phyloP scores from a whole-genome alignment of 2,888 invertebrate species.

The Macropis europaea region DNA sequence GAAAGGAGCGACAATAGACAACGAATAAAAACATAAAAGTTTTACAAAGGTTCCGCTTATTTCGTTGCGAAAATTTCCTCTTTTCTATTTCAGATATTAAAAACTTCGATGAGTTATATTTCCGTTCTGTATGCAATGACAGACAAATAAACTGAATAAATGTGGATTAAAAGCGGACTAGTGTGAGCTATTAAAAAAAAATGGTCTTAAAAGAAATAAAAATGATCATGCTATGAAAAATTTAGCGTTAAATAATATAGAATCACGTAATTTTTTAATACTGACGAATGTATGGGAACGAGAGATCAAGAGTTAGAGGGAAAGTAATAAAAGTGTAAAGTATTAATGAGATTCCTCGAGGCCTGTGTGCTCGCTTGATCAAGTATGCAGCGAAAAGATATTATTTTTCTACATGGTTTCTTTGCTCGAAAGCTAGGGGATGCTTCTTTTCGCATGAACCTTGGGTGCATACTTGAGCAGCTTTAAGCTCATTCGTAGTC shows the following conservation, averaged over 20 bases:
- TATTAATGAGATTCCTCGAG: slow-evolving; percentile 36
- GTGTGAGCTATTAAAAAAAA: too few relatives aligned
- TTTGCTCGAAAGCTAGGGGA: neutral
- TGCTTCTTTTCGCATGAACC: neutral
- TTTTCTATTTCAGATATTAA: slow-evolving; percentile 55
- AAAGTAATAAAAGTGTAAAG: slow-evolving; percentile 17
- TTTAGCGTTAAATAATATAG: too few relatives aligned
- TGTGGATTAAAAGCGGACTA: neutral
- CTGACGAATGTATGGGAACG: neutral
- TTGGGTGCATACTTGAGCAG: slow-evolving; percentile 36
- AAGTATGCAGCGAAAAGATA: slow-evolving; percentile 27
- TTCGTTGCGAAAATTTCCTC: neutral
- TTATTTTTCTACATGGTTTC: slow-evolving; percentile 2
- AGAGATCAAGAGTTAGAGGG: neutral
- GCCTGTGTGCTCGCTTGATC: neutral
- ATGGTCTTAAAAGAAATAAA: slow-evolving; percentile 16
- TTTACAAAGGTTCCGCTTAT: too few relatives aligned
- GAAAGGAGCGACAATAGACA: too few relatives aligned
- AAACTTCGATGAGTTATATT: slow-evolving; percentile 64
- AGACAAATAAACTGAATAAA: neutral
- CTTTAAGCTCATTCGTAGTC: slow-evolving; percentile 10
- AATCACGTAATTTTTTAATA: too few relatives aligned
- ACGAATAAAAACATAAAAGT: too few relatives aligned
- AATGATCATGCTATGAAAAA: slow-evolving; percentile 1
- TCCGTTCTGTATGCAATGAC: slow-evolving; percentile 59